Percentiles rank a stretch among this genome's conserved stretches.
Conservation (phyloP, 2,113 vertebrate species). For the Gulo gulo region DNA sequence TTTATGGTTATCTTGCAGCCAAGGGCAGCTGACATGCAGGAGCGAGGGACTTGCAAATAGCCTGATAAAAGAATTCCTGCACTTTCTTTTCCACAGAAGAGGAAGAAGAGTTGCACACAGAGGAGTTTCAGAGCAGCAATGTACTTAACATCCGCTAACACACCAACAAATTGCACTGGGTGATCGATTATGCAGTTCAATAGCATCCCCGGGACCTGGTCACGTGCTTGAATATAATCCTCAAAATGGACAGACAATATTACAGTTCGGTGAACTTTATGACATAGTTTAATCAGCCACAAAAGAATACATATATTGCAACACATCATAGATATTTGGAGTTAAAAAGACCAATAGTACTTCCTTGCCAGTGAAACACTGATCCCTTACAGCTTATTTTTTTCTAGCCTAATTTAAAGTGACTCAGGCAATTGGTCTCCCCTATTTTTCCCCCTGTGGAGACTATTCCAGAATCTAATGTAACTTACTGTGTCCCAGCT, state of each 20-base stretch:
- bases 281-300: neutral
- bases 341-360: neutral
- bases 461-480: neutral
- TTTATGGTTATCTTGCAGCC: constrained; percentile 81
- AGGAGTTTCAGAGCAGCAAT: constrained; percentile 30
- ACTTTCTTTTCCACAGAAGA: constrained; percentile 43
- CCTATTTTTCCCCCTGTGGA: neutral
- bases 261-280: constrained; percentile 17
- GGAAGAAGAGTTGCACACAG: constrained; percentile 8
- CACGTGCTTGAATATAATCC: neutral
- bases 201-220: neutral
- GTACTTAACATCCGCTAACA: neutral
- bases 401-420: neutral
- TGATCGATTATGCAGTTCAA: neutral
- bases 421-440: constrained; percentile 2
- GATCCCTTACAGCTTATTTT: constrained; percentile 31
- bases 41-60: constrained; percentile 75
- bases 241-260: constrained; percentile 44
- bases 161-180: neutral
- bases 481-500: neutral
- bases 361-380: neutral
- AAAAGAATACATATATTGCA: neutral
- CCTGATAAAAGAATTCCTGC: constrained; percentile 59
- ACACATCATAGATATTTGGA: constrained; percentile 21
- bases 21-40: constrained; percentile 78